Base-by-base conservation (phyloP, 2,888 invertebrate genomes). In the Caenorhabditis sulstoni region DNA sequence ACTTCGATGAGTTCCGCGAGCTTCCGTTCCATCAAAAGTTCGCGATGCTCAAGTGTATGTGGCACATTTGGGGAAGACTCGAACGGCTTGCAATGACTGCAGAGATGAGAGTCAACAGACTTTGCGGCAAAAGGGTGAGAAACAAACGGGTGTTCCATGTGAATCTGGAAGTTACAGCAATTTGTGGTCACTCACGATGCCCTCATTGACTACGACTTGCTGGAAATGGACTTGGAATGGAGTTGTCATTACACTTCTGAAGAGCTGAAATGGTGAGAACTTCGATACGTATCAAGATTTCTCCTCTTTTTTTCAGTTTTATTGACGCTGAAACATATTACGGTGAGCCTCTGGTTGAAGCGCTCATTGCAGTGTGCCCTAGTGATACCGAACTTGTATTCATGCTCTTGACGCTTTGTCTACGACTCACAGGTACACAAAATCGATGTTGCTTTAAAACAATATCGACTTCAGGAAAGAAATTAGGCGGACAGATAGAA, bases 1-100 rank as follows among this genome's bases (percentile, higher is more conserved):
- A 74, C 9, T 74, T 65, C 37, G 65, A 74, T 53, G 65, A 59
- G 37, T 74, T 74, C 37, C 58, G 49, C 18, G 52, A 52, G 37
- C 45, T 74, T 22, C 59, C 65, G 0, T 53, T 58, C n/a, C 20
- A 59, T 45, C 58, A 65, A 7, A 50, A 66, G 23, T 45, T 74
- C 14, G 44, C 41, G 11, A 65, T 65, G n/a, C 8, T 74, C 12
- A 65, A 74, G 37, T 66, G 64, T 29, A 65, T 65, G 58, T 74
- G 74, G 74, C 52, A 59, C 47, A 23, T 66, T 4, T 74, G 74
- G 74, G 49, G 65, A 20, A 14, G 74, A 39, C 22, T 74, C 14
- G 75, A 67, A 35, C 18, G 62, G 9, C 29, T 75, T 2, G 22
- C 75, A 22, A 61, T 52, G 53, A 67, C 66, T 12, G 75, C 75